Base-by-base conservation (phyloP, 2,888 invertebrate genomes). In the Drosophila testacea region DNA sequence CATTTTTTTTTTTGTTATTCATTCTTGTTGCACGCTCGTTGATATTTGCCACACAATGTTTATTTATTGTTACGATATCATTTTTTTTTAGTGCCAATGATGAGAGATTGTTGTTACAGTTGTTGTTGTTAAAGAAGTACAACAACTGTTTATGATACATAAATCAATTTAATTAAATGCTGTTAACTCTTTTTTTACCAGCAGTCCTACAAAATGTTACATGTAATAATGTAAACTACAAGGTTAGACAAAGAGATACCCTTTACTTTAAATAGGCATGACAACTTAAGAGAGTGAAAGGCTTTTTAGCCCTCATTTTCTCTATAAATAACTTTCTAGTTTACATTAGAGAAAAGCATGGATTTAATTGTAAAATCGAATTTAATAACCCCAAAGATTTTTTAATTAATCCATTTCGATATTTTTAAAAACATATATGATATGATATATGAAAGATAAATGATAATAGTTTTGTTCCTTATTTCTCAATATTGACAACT, bases 91-190 rank as follows among this genome's bases (percentile, higher is more conserved):
- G 27, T 41, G 27, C n/a, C 75, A 61, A 27, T 74, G 47, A 57
- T 57, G 52, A 42, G 41, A 44, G 59, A 11, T 11, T 30, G 22
- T 16, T 39, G 32, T 52, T 57, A 27, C n/a, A 30, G 51, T n/a
- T 32, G 39, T 4, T 56, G 56, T 30, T 39, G 69, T 36, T 56
- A 47, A 39, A 36, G 38, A 44, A 44, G 38, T 39, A 16, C 61
- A 52, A 42, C 46, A 72, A 62, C 42, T 60, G 51, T 57, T 38
- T 55, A 59, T 54, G 54, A 66, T 56, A 76, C 48, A 85, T 82
- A 82, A 81, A 82, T 81, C 80, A 85, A 85, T 82, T 70, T 67
- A 79, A 82, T 82, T 76, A 85, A 81, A 82, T 65, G 79, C 60
- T 62, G 62, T 72, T 84, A 56, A 78, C 64, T 56, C 46, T 61